phyloP scores from a whole-genome alignment of 2,113 vertebrate species.

The Sebastes schlegelii region DNA sequence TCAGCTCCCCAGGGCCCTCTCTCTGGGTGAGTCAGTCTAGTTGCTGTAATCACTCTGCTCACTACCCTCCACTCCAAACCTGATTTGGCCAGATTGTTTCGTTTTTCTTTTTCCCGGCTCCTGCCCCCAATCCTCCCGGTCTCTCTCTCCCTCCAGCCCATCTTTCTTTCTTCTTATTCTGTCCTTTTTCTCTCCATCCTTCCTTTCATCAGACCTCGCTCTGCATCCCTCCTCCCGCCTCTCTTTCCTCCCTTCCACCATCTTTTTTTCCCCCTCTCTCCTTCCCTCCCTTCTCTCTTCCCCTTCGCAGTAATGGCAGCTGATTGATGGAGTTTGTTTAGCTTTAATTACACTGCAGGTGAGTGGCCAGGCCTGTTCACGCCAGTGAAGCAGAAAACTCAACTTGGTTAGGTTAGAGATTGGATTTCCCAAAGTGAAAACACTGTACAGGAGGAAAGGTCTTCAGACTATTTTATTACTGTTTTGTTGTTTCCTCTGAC shows the following conservation, averaged over 20 bases:
- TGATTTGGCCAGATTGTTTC: constrained; percentile 80
- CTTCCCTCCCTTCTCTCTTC: constrained; percentile 20
- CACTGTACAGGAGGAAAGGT: constrained; percentile 52
- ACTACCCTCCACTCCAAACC: constrained; percentile 74
- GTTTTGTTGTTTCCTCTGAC: constrained; percentile 30
- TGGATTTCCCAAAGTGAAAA: constrained; percentile 80
- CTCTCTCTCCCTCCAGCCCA: constrained; percentile 15
- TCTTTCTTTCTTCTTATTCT: constrained; percentile 32
- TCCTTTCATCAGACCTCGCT: constrained; percentile 15
- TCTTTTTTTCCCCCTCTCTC: constrained; percentile 9
- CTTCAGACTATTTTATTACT: constrained; percentile 59
- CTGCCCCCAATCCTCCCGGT: constrained; percentile 39
- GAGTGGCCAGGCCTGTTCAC: constrained; percentile 74
- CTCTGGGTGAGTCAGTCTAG: constrained; percentile 73
- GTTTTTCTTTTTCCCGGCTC: constrained; percentile 55
- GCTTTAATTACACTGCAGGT: constrained; percentile 84
- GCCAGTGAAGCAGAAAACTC: constrained; percentile 80
- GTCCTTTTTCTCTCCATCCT: constrained; percentile 26
- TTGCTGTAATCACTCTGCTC: constrained; percentile 80
- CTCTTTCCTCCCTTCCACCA: constrained; percentile 6
- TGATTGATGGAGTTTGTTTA: constrained; percentile 84
- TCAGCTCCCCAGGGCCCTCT: constrained; percentile 72
- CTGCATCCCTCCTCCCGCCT: constrained; percentile 5
- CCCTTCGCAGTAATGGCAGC: constrained; percentile 70
- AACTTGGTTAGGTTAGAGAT: constrained; percentile 80